These are phyloP conservation scores for Oophaga pumilio DNA, from an alignment of 2,113 vertebrate genomes.

Conservation along the genomic window DNA sequence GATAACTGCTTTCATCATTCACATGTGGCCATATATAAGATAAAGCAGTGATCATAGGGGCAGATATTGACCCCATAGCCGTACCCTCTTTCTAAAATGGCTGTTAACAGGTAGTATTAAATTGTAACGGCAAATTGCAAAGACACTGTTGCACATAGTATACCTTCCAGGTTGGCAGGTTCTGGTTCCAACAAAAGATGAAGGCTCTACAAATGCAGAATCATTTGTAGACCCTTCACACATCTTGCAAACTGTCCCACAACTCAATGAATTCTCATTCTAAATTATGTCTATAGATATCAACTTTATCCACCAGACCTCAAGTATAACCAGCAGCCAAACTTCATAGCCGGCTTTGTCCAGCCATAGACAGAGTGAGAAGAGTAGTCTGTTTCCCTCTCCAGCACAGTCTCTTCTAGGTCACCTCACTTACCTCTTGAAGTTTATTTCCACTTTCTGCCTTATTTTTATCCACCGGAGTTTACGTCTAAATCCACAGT, in stretches of 20 bases:
- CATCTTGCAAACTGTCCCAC: neutral
- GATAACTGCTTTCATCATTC: too few species aligned
- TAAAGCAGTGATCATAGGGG: too few species aligned
- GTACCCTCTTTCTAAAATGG: neutral
- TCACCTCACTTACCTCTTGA: neutral
- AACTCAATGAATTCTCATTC: neutral
- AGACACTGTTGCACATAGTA: neutral
- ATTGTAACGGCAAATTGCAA: neutral
- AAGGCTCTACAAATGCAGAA: neutral
- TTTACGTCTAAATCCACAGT: neutral
- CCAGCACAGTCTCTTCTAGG: neutral
- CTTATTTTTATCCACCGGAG: neutral
- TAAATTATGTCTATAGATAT: neutral
- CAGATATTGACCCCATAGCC: too few species aligned
- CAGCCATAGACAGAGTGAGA: neutral
- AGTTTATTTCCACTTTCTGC: neutral
- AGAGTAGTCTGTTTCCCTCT: neutral
- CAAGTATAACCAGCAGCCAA: neutral
- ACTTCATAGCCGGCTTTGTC: neutral
- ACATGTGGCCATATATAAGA: too few species aligned
- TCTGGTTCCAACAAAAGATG: neutral
- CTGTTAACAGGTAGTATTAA: neutral
- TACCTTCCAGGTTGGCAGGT: neutral
- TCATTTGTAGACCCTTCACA: conserved; percentile 40
- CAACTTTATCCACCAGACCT: neutral